Conservation (phyloP, 2,797 vertebrate species). For the Fistularia tabacaria region DNA sequence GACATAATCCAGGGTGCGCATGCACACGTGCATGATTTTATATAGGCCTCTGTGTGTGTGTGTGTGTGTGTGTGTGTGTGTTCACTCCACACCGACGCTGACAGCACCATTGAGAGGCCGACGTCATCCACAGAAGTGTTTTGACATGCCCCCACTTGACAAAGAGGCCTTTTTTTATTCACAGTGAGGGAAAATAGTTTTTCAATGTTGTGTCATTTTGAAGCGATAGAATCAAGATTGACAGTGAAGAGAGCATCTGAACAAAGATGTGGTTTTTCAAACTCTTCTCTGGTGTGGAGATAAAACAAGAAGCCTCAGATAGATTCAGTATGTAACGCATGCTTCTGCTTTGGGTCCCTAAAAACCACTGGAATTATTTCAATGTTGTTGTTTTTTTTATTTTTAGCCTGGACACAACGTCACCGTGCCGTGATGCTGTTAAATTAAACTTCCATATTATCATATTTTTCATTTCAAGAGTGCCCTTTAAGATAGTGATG, state of each 20-base stretch:
- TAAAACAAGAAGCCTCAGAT: too few species aligned
- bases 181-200: conserved; percentile 38
- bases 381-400: too few species aligned
- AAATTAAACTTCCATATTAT: too few species aligned
- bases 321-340: too few species aligned
- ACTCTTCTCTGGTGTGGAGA: too few species aligned
- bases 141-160: conserved; percentile 68
- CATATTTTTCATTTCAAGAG: too few species aligned
- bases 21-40: conserved; percentile 34
- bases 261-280: too few species aligned
- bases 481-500: too few species aligned
- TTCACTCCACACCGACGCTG: conserved; percentile 39
- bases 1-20: conserved; percentile 58
- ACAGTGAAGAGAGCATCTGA: not conserved
- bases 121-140: conserved; percentile 51
- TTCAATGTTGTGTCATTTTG: conserved; percentile 9
- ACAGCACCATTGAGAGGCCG: conserved; percentile 49
- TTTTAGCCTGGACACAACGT: too few species aligned
- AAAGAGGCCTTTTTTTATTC: conserved; percentile 53
- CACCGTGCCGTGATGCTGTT: too few species aligned
- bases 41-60: conserved; percentile 24
- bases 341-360: too few species aligned
- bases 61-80: conserved; percentile 27
- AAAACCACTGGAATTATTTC: too few species aligned
- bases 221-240: not conserved